phyloP scores from a whole-genome alignment of 2,888 invertebrate genomes.

The Diarsia dahlii region DNA sequence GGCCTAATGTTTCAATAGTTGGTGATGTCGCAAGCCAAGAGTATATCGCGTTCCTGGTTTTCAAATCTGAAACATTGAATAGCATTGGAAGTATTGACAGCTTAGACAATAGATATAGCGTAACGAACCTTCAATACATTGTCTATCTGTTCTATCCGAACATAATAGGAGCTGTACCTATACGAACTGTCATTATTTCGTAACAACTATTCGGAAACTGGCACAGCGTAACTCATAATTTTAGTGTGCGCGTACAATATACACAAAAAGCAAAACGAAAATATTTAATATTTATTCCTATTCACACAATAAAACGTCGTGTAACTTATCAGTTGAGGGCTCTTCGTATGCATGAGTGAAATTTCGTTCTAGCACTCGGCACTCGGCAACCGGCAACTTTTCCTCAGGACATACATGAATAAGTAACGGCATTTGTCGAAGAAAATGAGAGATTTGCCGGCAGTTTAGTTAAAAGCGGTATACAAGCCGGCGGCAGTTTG shows the following conservation, averaged over 20 bases:
- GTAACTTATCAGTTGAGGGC: slow-evolving; percentile 62
- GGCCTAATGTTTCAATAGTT: slow-evolving; percentile 8
- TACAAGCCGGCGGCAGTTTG: slow-evolving; percentile 65
- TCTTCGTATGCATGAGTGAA: slow-evolving; percentile 67
- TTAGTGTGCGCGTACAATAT: not conserved
- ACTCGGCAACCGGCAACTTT: slow-evolving; percentile 65
- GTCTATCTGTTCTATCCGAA: not conserved
- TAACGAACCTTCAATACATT: not conserved
- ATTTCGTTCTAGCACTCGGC: slow-evolving; percentile 62
- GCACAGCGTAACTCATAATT: not conserved
- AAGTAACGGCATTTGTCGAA: slow-evolving; percentile 78
- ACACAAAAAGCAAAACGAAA: slow-evolving; percentile 1
- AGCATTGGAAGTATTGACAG: slow-evolving; percentile 11
- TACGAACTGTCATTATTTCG: not conserved
- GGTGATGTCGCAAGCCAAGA: slow-evolving; percentile 3
- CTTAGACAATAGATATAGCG: slow-evolving; percentile 10
- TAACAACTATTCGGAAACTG: not conserved
- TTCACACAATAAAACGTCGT: slow-evolving; percentile 56
- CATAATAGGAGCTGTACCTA: not conserved
- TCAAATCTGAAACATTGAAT: slow-evolving; percentile 26
- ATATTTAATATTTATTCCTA: slow-evolving; percentile 33
- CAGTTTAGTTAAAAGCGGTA: slow-evolving; percentile 77
- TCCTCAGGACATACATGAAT: slow-evolving; percentile 78
- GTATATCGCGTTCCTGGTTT: slow-evolving; percentile 22
- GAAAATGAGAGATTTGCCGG: slow-evolving; percentile 78